Base-by-base conservation (phyloP, 2,888 invertebrate species). In the Rhingia rostrata region DNA sequence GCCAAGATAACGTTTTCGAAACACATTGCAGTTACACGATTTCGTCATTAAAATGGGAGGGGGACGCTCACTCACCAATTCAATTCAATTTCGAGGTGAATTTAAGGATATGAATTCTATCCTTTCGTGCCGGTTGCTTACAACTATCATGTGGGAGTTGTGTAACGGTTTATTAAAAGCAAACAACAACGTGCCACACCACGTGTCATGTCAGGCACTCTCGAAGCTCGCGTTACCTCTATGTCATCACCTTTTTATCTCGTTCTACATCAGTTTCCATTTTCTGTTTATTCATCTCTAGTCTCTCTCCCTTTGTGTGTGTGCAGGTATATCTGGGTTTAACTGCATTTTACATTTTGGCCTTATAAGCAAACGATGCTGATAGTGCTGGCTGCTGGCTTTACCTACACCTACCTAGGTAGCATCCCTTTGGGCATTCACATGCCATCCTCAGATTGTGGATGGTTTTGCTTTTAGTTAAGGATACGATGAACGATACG, bases 301-400 rank as follows among this genome's bases (percentile, higher is more conserved):
- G 35, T 22, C 9, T 33, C 54, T 33, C 9, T 33, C 10, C n/a
- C n/a, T n/a, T n/a, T n/a, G n/a, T 14, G 37, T 56, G 14, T 43
- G 4, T 53, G 51, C 12, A 7, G 1, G 22, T 7, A 14, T 56
- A 9, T 43, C 2, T 53, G 51, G 12, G 10, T 49, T 51, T 58
- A 60, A 61, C 45, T 73, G 61, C 45, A 73, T 43, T 30, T 51
- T 10, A 73, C 73, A 47, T 74, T 74, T 66, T 58, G 51, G 74
- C 73, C 73, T 64, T 73, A 63, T 64, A 73, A 73, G 56, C 63
- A 54, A 66, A 66, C 45, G 49, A 67, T 75, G 66, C 35, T 66
- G 66, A 51, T 43, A 58, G 66, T 51, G 58, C 41, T 51, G 49
- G 22, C 10, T 10, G 41, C 9, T 41, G 9, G 56, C 14, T 4